phyloP scores from a whole-genome alignment of 2,113 vertebrate species.

The Peucedramus taeniatus region DNA sequence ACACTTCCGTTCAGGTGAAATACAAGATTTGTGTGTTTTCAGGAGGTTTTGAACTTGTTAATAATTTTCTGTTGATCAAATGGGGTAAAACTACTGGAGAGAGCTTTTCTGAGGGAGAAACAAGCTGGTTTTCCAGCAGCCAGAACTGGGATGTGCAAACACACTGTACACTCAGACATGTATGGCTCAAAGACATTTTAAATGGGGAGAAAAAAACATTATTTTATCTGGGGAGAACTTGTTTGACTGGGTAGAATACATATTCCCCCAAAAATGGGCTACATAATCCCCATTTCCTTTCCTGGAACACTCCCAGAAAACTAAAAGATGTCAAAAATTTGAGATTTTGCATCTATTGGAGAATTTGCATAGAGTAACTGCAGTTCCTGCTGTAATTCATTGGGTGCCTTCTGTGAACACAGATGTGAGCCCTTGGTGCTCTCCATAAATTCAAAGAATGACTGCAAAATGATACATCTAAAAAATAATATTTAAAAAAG shows the following conservation, averaged over 20 bases:
- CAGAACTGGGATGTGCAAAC: neutral
- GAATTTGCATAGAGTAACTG: neutral
- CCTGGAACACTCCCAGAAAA: neutral
- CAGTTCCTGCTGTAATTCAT: neutral
- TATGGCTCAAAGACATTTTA: neutral
- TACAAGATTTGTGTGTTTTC: neutral
- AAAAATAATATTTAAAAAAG: accelerated
- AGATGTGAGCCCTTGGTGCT: neutral
- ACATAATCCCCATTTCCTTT: neutral
- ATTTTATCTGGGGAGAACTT: accelerated
- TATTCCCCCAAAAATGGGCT: neutral
- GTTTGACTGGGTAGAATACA: neutral
- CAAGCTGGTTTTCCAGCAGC: neutral
- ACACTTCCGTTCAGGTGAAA: neutral
- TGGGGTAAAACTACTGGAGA: neutral
- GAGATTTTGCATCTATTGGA: neutral
- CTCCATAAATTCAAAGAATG: neutral
- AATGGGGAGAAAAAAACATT: neutral
- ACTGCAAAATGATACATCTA: neutral
- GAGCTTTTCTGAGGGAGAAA: neutral
- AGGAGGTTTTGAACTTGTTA: neutral
- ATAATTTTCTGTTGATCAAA: neutral
- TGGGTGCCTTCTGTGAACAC: neutral
- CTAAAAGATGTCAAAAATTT: neutral
- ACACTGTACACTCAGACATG: neutral